Percentiles rank a stretch among this genome's conserved stretches.
These are phyloP conservation scores for Pseudopodoces humilis DNA, from an alignment of 2,113 vertebrate species.

Conservation along the genomic window DNA sequence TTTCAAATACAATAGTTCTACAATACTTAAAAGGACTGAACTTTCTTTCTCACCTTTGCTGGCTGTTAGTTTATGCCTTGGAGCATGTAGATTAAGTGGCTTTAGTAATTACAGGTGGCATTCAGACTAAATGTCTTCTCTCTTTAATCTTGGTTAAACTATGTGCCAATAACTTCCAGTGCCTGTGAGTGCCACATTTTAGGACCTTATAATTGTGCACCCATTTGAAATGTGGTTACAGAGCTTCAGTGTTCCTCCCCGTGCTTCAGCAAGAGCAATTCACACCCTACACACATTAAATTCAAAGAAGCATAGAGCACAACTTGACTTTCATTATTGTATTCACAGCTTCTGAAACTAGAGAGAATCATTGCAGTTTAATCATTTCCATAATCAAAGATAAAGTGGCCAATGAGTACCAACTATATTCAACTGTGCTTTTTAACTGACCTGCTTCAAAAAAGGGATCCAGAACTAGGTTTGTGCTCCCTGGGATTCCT, in stretches of 20 bases:
- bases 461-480: not conserved
- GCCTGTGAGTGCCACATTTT: not conserved
- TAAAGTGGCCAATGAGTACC: not conserved
- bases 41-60: not conserved
- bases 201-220: not conserved
- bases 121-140: not conserved
- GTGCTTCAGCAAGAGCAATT: not conserved
- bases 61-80: slow-evolving; percentile 29
- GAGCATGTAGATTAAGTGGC: not conserved
- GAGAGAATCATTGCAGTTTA: not conserved
- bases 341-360: not conserved
- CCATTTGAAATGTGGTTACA: not conserved
- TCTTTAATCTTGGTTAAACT: slow-evolving; percentile 2
- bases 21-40: not conserved
- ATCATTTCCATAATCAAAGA: slow-evolving; percentile 1
- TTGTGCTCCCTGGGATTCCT: not conserved
- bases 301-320: not conserved
- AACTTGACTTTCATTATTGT: not conserved
- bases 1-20: not conserved
- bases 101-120: slow-evolving; percentile 39
- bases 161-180: not conserved
- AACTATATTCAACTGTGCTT: not conserved
- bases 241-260: not conserved
- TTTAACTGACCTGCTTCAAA: not conserved
- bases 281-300: not conserved